Evolutionary conservation across 2,888 invertebrate species (phyloP), one percentile per base, ranked within the genome.

Genomic region (Drosophila siamana): DNA sequence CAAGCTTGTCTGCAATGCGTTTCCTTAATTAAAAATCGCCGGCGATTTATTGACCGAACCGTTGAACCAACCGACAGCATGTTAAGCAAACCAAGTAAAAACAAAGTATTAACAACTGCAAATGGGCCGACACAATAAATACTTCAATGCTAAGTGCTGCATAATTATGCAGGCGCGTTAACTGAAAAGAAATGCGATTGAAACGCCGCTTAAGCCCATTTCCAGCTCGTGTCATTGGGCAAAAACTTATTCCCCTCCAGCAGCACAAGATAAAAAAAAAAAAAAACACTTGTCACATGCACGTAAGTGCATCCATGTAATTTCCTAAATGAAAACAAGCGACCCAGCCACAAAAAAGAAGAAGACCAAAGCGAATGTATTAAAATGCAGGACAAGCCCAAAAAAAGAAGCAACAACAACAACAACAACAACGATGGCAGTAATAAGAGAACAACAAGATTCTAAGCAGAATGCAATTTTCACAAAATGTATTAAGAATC

Each of bases 1-100:
- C 71, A 65, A 74, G 67, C 67, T 40, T 56, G 63, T 56, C 71
- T 55, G 82, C 82, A 79, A 48, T 69, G 66, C 69, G 78, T 80
- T 78, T 60, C 76, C 62, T 82, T 82, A 82, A 82, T 82, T 82
- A 83, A 83, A 82, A 82, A 75, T 67, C 64, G 69, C 46, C 76
- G 52, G 64, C 82, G 59, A 74, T 79, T 67, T 79, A 69, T 68
- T 74, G 85, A 82, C 77, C 64, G 1, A 43, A 59, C 33, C 54
- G 69, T 75, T 68, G 78, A 82, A 61, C 65, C 69, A 78, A 73
- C 72, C 78, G 86, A 80, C 83, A 74, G 85, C 33, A 61, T 47
- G 60, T 63, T 69, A 72, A 71, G 51, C 68, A 80, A 75, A 78
- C n/a, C n/a, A n/a, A n/a, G n/a, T n/a, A n/a, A 55, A 46, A 40